Evolutionary conservation across 2,113 vertebrate genomes (phyloP).

Genomic region (Indri indri): DNA sequence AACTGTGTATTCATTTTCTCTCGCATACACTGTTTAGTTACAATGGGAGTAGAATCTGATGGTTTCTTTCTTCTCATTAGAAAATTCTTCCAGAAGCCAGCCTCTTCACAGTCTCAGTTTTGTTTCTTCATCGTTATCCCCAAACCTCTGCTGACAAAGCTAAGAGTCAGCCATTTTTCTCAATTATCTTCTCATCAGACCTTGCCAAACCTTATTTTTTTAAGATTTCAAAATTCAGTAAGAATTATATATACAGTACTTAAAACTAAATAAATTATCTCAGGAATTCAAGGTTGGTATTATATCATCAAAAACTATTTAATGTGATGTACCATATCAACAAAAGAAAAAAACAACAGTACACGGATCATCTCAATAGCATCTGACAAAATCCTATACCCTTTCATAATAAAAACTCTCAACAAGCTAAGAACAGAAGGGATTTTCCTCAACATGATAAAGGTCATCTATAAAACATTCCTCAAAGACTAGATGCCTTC

Average conservation of each 20-base stretch:
- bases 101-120: background rate
- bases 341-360: background rate
- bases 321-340: background rate
- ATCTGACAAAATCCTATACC: background rate
- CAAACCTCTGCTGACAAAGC: background rate
- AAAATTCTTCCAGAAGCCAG: background rate
- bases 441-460: background rate
- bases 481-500: background rate
- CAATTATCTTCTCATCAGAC: background rate
- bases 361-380: background rate
- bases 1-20: background rate
- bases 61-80: background rate
- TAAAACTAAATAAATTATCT: background rate
- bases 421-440: background rate
- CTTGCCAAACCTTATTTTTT: background rate
- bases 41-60: background rate
- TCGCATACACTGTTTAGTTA: background rate
- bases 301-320: background rate
- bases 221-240: background rate
- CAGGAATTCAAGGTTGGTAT: background rate
- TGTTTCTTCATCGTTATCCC: background rate
- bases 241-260: background rate
- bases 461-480: background rate
- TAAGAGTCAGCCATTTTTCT: background rate
- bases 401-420: background rate